Percentiles rank a stretch among this genome's conserved stretches.
Conservation (phyloP, 2,888 invertebrate genomes). For the Amblyjoppa proteus region DNA sequence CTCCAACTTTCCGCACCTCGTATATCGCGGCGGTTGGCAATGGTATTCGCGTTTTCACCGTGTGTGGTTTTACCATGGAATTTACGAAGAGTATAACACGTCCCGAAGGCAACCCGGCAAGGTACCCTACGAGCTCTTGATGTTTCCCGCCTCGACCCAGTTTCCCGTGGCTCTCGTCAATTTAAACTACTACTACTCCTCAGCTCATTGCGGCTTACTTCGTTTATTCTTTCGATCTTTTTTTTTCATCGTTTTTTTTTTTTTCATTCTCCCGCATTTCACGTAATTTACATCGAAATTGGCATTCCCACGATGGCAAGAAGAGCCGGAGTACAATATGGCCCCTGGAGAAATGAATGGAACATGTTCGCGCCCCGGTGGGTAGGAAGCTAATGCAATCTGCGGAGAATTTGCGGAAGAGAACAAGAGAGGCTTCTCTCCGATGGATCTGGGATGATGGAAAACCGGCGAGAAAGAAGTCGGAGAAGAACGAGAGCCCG, state of each 20-base stretch:
- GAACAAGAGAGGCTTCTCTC: slow-evolving; percentile 42
- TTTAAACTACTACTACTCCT: background rate
- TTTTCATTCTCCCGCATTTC: slow-evolving; percentile 18
- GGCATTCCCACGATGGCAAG: slow-evolving; percentile 62
- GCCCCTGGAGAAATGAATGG: slow-evolving; percentile 47
- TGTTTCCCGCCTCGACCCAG: slow-evolving; percentile 7
- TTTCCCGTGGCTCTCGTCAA: slow-evolving; percentile 19
- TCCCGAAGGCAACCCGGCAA: background rate
- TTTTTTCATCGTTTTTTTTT: background rate
- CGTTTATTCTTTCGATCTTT: background rate
- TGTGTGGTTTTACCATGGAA: slow-evolving; percentile 26
- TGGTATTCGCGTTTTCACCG: slow-evolving; percentile 42
- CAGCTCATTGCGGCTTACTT: background rate
- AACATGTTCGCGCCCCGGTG: slow-evolving; percentile 27
- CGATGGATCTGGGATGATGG: slow-evolving; percentile 46
- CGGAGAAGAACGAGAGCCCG: slow-evolving; percentile 35
- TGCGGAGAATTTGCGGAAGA: slow-evolving; percentile 33
- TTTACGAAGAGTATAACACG: background rate
- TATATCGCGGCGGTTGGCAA: slow-evolving; percentile 3
- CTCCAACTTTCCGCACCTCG: slow-evolving; percentile 37
- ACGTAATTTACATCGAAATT: slow-evolving; percentile 75
- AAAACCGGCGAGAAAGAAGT: slow-evolving; percentile 45
- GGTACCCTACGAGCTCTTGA: background rate
- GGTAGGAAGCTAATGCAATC: slow-evolving; percentile 19
- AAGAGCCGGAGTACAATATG: slow-evolving; percentile 67